Percentiles rank a stretch among this genome's conserved stretches.
Evolutionary conservation across 2,113 vertebrate species (phyloP).

Genomic region (Myotis brandtii): DNA sequence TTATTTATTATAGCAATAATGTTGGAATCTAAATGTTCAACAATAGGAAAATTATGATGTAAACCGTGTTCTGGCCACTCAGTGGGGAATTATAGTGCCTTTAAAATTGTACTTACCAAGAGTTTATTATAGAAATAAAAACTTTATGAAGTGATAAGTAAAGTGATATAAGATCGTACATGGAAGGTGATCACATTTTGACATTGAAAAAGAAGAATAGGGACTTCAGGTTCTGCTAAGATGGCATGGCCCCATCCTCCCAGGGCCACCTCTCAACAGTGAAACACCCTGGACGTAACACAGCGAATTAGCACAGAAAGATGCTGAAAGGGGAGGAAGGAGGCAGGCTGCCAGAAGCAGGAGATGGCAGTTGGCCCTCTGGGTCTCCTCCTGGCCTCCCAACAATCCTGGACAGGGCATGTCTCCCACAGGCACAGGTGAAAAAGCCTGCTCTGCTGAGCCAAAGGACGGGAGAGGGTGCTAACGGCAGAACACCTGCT

Average conservation of each 20-base stretch:
- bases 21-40: slow-evolving; percentile 57
- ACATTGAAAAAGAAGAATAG: background rate
- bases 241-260: background rate
- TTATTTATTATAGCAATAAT: slow-evolving; percentile 58
- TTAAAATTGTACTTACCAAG: slow-evolving; percentile 44
- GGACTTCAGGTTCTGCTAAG: background rate
- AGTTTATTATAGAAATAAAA: slow-evolving; percentile 41
- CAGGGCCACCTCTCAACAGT: background rate
- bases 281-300: background rate
- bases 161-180: background rate
- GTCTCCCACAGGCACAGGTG: background rate
- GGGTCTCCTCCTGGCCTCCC: background rate
- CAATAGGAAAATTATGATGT: slow-evolving; percentile 43
- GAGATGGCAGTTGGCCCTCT: background rate
- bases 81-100: slow-evolving; percentile 17
- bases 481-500: background rate
- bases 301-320: background rate
- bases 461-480: background rate
- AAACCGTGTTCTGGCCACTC: slow-evolving; percentile 41
- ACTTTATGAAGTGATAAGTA: slow-evolving; percentile 10
- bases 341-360: background rate
- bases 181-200: background rate
- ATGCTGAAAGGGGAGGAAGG: background rate
- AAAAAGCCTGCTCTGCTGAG: background rate
- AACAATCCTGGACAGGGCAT: background rate